Evolutionary conservation across 2,888 invertebrate genomes (phyloP), one percentile per base, ranked within the genome.

Genomic region (Ophraella communa): DNA sequence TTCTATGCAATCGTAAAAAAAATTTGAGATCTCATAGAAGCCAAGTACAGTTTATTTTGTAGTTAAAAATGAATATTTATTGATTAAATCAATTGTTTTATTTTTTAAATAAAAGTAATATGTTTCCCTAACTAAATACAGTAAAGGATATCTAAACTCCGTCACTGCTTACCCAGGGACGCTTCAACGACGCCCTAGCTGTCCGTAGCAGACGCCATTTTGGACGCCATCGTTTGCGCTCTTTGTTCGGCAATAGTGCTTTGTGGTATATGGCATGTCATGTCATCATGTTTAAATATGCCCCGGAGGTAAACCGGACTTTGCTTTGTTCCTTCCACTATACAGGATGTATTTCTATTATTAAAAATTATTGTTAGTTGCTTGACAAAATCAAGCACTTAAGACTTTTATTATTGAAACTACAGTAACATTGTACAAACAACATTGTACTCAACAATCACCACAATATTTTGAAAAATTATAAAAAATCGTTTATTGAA

Each of bases 171-270:
- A 45, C 35, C 35, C 53, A 45, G 62, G 56, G 64, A 67, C 64
- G 69, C 68, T 69, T 47, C 61, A 68, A 64, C 71, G 78, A 77
- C 80, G 77, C 80, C 79, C 78, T 70, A 74, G 78, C 78, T 79
- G 79, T 79, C 80, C 77, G 74, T 68, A 67, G 60, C 74, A 76
- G 78, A 75, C 78, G 80, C 80, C 81, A 80, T 80, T 73, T 80
- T 81, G 79, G 79, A 78, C 81, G 81, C 80, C 80, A 80, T 80
- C 75, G 74, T 76, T 65, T 68, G 62, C 72, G 66, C 72, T 68
- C 68, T 72, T 73, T 71, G 74, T 75, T 74, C 67, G 52, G 61
- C 53, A 23, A 56, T 66, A 57, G 54, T 51, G 59, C 62, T 59
- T 64, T 69, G 67, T 65, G 69, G 49, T 65, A 61, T 47, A 58